Percentiles rank a stretch among this genome's conserved stretches.
Conservation (phyloP, 2,888 invertebrate species). For the Trissolcus japonicus region DNA sequence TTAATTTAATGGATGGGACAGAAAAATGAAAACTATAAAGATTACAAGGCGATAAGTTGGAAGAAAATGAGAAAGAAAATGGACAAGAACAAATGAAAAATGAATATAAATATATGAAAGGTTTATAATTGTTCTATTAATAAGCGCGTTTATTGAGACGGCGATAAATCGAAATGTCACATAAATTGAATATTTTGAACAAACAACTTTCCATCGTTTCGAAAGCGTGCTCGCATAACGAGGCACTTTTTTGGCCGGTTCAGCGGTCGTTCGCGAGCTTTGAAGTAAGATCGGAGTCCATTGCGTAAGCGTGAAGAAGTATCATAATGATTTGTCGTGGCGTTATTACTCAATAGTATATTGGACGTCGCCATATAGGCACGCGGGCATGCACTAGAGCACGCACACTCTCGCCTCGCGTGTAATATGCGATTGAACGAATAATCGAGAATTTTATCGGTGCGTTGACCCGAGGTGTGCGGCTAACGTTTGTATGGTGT, state of each 20-base stretch:
- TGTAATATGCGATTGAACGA: slow-evolving; percentile 56
- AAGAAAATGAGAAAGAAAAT: no score
- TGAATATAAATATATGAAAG: neutral
- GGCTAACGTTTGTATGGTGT: slow-evolving; percentile 52
- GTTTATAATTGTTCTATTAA: slow-evolving; percentile 1
- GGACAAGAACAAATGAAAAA: no score
- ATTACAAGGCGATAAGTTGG: no score
- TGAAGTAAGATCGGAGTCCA: slow-evolving; percentile 36
- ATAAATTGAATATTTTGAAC: slow-evolving; percentile 44
- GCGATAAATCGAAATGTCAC: slow-evolving; percentile 24
- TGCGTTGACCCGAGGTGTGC: slow-evolving; percentile 64
- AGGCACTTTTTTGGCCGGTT: slow-evolving; percentile 29
- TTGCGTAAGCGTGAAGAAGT: slow-evolving; percentile 31
- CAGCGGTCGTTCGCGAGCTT: slow-evolving; percentile 5
- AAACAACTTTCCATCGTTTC: slow-evolving; percentile 51
- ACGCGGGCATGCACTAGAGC: slow-evolving; percentile 55
- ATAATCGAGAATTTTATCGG: slow-evolving; percentile 66
- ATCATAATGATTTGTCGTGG: slow-evolving; percentile 44
- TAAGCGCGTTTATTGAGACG: slow-evolving; percentile 1
- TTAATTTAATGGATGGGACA: no score
- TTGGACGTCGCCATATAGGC: slow-evolving; percentile 42
- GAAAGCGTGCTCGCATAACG: slow-evolving; percentile 45
- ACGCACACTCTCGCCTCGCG: slow-evolving; percentile 39
- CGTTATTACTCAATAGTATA: slow-evolving; percentile 53
- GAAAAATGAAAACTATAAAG: no score